Percentiles rank a stretch among this genome's conserved stretches.
phyloP scores from a whole-genome alignment of 1,140 invertebrate genomes.

The Papilio aristodemus region DNA sequence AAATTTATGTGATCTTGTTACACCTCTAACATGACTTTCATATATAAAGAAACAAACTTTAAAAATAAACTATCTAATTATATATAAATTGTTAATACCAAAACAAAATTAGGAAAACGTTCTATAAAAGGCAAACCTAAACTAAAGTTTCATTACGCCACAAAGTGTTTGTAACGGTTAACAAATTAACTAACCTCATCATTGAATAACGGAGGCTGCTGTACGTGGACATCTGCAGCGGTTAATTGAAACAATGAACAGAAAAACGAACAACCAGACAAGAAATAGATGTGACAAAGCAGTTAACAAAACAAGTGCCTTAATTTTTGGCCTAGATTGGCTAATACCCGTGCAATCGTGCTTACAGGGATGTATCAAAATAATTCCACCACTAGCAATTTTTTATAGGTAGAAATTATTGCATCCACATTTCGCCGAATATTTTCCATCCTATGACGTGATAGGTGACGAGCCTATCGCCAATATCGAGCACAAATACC shows the following conservation, averaged over 20 bases:
- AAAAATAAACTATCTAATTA: no score
- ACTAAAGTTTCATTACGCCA: background rate
- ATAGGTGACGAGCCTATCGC: no score
- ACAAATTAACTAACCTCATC: constrained; percentile 22
- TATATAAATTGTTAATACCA: background rate
- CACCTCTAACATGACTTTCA: background rate
- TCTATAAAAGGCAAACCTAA: background rate
- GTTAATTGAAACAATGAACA: constrained; percentile 17
- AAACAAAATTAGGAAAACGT: background rate
- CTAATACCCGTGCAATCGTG: no score
- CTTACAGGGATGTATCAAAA: no score
- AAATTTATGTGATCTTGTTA: no score
- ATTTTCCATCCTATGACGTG: no score
- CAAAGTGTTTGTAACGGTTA: constrained; percentile 18
- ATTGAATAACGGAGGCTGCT: background rate
- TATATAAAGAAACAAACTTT: background rate
- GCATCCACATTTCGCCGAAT: no score
- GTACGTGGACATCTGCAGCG: background rate
- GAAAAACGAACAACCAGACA: background rate
- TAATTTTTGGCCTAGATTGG: no score
- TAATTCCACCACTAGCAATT: no score
- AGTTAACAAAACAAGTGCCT: background rate
- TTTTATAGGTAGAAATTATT: no score
- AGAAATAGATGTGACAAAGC: constrained; percentile 1
- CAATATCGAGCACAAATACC: no score